A percentile compares a stretch with the other conserved stretches of the same genome.
Conservation (phyloP, 2,888 invertebrate species). For the Pelosia muscerda region DNA sequence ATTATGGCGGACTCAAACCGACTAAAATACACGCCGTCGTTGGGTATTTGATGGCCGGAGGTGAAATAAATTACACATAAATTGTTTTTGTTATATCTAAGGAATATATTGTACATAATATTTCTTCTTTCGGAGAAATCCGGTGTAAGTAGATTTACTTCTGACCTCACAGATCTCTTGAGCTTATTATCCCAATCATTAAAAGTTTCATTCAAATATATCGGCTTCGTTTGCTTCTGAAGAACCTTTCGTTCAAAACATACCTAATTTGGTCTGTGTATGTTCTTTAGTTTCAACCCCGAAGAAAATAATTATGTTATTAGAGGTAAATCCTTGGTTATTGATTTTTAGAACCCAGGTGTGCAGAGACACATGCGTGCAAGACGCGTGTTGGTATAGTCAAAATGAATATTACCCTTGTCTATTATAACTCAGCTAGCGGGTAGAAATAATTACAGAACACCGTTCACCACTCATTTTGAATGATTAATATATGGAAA, state of each 20-base stretch:
- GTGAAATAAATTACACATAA: no score
- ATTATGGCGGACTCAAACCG: no score
- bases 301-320: not conserved
- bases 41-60: no score
- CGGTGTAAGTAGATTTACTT: not conserved
- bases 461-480: not conserved
- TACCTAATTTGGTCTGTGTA: not conserved
- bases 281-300: not conserved
- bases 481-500: not conserved
- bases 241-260: not conserved
- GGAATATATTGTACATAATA: not conserved
- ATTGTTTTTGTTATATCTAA: no score
- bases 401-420: not conserved
- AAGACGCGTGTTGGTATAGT: not conserved
- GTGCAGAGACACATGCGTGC: not conserved
- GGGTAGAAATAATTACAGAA: not conserved
- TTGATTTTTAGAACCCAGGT: conserved; percentile 1
- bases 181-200: not conserved
- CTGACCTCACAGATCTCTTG: not conserved
- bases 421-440: not conserved
- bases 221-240: not conserved
- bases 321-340: no score
- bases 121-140: not conserved
- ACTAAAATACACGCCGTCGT: no score
- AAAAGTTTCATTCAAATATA: not conserved